Percentiles rank a stretch among this genome's conserved stretches.
These are phyloP conservation scores for Notechis scutatus DNA, from an alignment of 2,113 vertebrate genomes.

Conservation along the genomic window DNA sequence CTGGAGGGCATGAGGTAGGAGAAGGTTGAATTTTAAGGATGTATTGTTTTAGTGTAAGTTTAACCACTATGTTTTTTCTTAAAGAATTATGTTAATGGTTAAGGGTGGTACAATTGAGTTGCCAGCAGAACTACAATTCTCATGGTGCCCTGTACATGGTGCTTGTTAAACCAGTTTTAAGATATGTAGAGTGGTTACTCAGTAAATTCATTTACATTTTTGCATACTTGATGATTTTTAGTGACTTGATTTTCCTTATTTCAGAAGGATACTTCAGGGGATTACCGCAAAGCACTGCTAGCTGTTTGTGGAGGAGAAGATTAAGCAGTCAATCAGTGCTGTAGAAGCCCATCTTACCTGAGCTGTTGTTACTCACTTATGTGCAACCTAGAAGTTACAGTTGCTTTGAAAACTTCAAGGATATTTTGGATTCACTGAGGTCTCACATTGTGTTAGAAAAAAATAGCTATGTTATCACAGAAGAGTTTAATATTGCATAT, in stretches of 20 bases:
- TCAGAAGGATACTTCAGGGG: conserved; percentile 93
- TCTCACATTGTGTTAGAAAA: conserved; percentile 42
- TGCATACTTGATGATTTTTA: background rate
- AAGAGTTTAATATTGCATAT: conserved; percentile 34
- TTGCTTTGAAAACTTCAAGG: conserved; percentile 49
- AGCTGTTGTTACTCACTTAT: conserved; percentile 38
- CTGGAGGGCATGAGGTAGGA: background rate
- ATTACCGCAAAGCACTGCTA: conserved; percentile 90
- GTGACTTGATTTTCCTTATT: conserved; percentile 38
- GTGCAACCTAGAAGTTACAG: conserved; percentile 51
- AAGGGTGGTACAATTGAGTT: background rate
- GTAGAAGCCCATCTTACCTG: background rate
- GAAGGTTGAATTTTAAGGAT: background rate
- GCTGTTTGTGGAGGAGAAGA: conserved; percentile 89
- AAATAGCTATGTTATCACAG: conserved; percentile 5
- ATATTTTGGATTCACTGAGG: background rate
- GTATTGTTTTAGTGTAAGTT: background rate
- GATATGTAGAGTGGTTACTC: background rate
- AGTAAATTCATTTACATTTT: background rate
- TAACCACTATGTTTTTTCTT: background rate
- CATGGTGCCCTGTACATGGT: too few relatives aligned
- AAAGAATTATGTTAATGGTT: background rate
- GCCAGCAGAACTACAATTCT: background rate
- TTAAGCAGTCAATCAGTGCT: conserved; percentile 53
- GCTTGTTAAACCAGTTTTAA: background rate